Conservation (phyloP, 2,113 vertebrate species). For the Lampris megalopsis region DNA sequence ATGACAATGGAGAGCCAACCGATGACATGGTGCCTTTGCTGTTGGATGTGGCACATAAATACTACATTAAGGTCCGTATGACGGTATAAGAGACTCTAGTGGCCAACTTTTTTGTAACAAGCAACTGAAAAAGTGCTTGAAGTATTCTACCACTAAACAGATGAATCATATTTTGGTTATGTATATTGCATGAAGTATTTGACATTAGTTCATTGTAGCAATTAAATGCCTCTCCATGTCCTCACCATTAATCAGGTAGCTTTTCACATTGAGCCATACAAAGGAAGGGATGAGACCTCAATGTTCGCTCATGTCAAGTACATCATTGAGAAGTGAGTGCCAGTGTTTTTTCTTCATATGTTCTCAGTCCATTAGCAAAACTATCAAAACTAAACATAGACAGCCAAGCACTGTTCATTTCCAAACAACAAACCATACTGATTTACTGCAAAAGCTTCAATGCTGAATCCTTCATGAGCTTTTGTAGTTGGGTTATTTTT, state of each 20-base stretch:
- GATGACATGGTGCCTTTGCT: conserved; percentile 89
- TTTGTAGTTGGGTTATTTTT: conserved; percentile 8
- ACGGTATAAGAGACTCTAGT: conserved; percentile 1
- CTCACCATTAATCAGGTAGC: conserved; percentile 83
- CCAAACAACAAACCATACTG: neutral
- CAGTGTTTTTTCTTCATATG: neutral
- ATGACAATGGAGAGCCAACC: conserved; percentile 90
- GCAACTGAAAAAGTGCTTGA: neutral
- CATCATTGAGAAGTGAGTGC: conserved; percentile 92
- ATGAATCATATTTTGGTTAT: neutral
- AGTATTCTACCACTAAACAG: neutral
- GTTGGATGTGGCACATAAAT: conserved; percentile 92
- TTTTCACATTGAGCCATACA: conserved; percentile 98
- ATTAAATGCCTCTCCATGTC: neutral
- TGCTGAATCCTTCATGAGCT: neutral
- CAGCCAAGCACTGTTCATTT: neutral
- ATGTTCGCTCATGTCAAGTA: conserved; percentile 93
- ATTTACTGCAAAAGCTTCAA: neutral
- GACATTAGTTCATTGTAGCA: neutral
- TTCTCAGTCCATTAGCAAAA: neutral
- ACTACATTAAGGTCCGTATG: conserved; percentile 90
- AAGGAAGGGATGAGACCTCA: conserved; percentile 90
- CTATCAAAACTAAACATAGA: neutral
- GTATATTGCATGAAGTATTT: neutral
- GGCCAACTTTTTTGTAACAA: neutral